Evolutionary conservation across 1,140 invertebrate species (phyloP), one percentile per base, ranked within the genome.

Genomic region (Pristionchus pacificus): DNA sequence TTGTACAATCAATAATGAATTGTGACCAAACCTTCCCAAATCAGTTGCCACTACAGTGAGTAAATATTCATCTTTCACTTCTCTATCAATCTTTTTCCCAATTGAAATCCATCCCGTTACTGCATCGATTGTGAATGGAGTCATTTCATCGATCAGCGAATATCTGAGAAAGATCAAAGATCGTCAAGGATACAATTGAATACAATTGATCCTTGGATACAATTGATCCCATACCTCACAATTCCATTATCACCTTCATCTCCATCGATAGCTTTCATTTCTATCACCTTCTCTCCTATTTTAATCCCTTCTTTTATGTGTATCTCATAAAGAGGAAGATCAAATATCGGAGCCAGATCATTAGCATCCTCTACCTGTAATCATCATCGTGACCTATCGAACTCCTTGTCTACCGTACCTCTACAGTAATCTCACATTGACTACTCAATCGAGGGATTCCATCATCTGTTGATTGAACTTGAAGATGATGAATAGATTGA

Each of bases 281-380:
- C 25, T 15, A 68, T 19, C 33, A 97, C 85, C 81, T 92, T 90
- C 1, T 90, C 91, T 76, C 91, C 91, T 0, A 91, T 86, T 1
- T 89, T 86, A 29, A 90, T 90, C 0, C 91, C 93, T 86, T 98
- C 95, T 61, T 89, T 84, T 0, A 97, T 90, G 0, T 69, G 67
- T 15, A 59, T 6, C 15, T 27, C 32, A 30, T 73, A 73, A 10
- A 27, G 60, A 28, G 71, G 38, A 2, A 65, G 68, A 0, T 89
- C 88, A 78, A 95, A 94, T 74, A 89, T 87, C 0, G 94, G 94
- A 0, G 89, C 87, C 81, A 95, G 94, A 84, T 98, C 95, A 85
- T 98, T 98, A 84, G 93, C 92, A 84, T 97, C 94, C 38, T 10
- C 6, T 49, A 49, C 38, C 38, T 49, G 38, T 49, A 15, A 93